Conservation (phyloP, 1,140 invertebrate species). For the Paraescarpia echinospica region DNA sequence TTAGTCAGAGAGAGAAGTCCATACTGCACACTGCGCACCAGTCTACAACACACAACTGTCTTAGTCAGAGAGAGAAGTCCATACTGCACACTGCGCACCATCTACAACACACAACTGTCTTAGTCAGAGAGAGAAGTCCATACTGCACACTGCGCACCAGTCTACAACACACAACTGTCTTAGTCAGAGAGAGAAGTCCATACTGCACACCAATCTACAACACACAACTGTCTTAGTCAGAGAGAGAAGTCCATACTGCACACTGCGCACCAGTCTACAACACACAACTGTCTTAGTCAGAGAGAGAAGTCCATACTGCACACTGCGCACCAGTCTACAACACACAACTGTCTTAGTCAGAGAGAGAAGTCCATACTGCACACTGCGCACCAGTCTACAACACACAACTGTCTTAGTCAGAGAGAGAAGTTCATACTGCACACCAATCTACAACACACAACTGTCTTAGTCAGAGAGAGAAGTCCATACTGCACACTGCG, state of each 20-base stretch:
- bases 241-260: slow-evolving; percentile 95
- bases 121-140: slow-evolving; percentile 85
- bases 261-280: slow-evolving; percentile 83
- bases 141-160: slow-evolving; percentile 91
- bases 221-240: no score
- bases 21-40: no score
- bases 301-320: slow-evolving; percentile 95
- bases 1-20: slow-evolving; percentile 66
- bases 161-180: slow-evolving; percentile 60
- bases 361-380: no score
- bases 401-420: no score
- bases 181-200: slow-evolving; percentile 67
- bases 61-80: slow-evolving; percentile 82
- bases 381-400: no score
- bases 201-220: no score
- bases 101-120: slow-evolving; percentile 60
- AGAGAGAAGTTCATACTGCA: slow-evolving; percentile 95
- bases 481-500: slow-evolving; percentile 98
- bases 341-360: slow-evolving; percentile 64
- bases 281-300: background rate
- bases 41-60: no score
- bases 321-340: slow-evolving; percentile 81
- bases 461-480: slow-evolving; percentile 64
- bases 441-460: slow-evolving; percentile 71
- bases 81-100: slow-evolving; percentile 94